Evolutionary conservation across 1,140 invertebrate species (phyloP).

Genomic region (Lepidurus couesii): DNA sequence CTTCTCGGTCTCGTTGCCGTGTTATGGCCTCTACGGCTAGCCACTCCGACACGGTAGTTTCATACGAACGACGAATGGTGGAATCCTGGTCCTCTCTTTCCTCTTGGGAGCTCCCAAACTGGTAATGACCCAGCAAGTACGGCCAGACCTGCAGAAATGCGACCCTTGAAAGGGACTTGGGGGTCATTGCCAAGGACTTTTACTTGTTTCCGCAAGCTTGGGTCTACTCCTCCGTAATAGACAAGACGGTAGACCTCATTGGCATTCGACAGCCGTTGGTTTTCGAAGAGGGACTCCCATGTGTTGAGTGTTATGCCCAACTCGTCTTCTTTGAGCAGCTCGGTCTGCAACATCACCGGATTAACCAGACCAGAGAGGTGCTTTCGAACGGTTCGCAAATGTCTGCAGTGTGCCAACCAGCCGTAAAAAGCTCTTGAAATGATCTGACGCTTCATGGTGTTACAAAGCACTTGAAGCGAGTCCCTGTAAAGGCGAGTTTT

Average conservation of each 20-base stretch:
- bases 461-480: constrained; percentile 70
- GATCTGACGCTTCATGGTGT: constrained; percentile 89
- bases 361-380: constrained; percentile 85
- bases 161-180: neutral
- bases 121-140: constrained; percentile 79
- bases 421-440: constrained; percentile 93
- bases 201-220: constrained; percentile 67
- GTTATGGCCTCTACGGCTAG: constrained; percentile 87
- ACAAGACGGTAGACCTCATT: constrained; percentile 72
- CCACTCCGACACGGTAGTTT: constrained; percentile 91
- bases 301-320: constrained; percentile 61
- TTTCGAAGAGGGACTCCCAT: constrained; percentile 54
- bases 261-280: constrained; percentile 54
- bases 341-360: constrained; percentile 39
- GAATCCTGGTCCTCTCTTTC: constrained; percentile 63
- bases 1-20: constrained; percentile 69
- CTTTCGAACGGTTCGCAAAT: constrained; percentile 82
- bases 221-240: constrained; percentile 79
- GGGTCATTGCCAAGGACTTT: constrained; percentile 16
- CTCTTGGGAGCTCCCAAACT: constrained; percentile 65
- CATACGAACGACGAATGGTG: constrained; percentile 65
- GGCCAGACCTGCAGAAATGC: constrained; percentile 66
- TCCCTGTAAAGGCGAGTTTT: constrained; percentile 43
- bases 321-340: constrained; percentile 48
- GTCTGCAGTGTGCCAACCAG: constrained; percentile 88